A percentile compares a stretch with the other conserved stretches of the same genome.
These are phyloP conservation scores for Schizopygopsis pylzovi DNA, from an alignment of 2,797 vertebrate species.

Conservation along the genomic window DNA sequence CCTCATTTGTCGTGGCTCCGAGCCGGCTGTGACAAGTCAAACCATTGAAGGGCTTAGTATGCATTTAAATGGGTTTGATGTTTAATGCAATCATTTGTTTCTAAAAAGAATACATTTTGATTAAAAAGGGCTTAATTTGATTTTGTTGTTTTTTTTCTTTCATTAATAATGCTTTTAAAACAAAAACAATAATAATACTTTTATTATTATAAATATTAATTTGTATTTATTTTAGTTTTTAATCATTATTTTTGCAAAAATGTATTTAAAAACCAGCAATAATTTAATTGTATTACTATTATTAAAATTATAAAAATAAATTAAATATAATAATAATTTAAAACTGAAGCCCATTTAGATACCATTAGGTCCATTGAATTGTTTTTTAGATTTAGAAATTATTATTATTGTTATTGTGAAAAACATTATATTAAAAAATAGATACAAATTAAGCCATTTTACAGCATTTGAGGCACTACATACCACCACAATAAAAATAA, in stretches of 20 bases:
- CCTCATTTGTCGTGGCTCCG: too few species aligned
- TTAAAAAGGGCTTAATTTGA: background rate
- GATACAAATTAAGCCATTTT: background rate
- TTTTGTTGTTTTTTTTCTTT: background rate
- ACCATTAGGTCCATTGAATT: background rate
- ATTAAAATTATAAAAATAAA: background rate
- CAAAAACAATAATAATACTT: background rate
- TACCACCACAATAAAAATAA: background rate
- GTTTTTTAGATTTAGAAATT: background rate
- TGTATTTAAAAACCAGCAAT: background rate
- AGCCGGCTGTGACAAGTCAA: background rate
- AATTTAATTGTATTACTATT: background rate
- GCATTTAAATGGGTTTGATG: background rate
- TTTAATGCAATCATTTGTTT: background rate
- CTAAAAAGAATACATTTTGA: too few species aligned
- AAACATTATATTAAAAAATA: background rate
- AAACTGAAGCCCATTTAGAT: background rate
- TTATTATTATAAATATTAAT: background rate
- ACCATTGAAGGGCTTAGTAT: background rate
- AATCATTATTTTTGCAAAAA: background rate
- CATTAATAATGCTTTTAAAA: background rate
- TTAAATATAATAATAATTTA: background rate
- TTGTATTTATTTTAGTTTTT: background rate
- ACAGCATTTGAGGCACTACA: background rate
- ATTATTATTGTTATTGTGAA: background rate